Evolutionary conservation across 2,888 invertebrate species (phyloP), one percentile per base, ranked within the genome.

Genomic region (Drosophila formosana): DNA sequence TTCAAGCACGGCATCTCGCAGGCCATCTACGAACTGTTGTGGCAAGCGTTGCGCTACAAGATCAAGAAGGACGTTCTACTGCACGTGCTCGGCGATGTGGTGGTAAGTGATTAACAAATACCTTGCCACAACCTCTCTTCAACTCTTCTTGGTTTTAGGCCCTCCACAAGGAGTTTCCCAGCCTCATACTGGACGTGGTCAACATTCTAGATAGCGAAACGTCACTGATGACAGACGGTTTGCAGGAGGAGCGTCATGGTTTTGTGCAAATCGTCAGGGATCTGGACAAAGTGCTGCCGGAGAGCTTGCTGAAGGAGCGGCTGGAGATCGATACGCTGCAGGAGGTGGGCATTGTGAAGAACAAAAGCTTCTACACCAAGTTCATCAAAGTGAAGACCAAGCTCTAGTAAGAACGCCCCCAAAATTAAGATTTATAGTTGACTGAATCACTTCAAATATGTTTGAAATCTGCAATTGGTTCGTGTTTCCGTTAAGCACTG

Each of bases 381-480:
- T 98, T 98, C 92, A 98, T 99, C 88, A 98, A 98, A 95, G 96
- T 98, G 66, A 99, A 99, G 94, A 99, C 99, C 52, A 98, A 98
- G 93, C 93, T 99, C 90, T 99, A 98, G 98, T 98, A 94, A 95
- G 98, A 96, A 34, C 11, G 3, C 11, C 9, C 11, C 3, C 30
- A 8, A 32, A 34, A 34, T 34, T 11, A 34, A 9, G 9, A 34
- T 34, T 34, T 30, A 30, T 8, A 3, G 30, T 30, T 2, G 8
- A 30, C 3, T 30, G 6, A 30, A 30, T 18, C 1, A 18, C 1
- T 18, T 18, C 1, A 18, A 18, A 18, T 30, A 30, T 30, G 18
- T 18, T 18, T 18, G 18, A 11, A 3, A 11, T 1, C 11, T 34
- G 4, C 9, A 34, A 11, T 11, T 34, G 4, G 8, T 34, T 9